Base-by-base conservation (phyloP, 2,113 vertebrate species). In the Lontra canadensis region DNA sequence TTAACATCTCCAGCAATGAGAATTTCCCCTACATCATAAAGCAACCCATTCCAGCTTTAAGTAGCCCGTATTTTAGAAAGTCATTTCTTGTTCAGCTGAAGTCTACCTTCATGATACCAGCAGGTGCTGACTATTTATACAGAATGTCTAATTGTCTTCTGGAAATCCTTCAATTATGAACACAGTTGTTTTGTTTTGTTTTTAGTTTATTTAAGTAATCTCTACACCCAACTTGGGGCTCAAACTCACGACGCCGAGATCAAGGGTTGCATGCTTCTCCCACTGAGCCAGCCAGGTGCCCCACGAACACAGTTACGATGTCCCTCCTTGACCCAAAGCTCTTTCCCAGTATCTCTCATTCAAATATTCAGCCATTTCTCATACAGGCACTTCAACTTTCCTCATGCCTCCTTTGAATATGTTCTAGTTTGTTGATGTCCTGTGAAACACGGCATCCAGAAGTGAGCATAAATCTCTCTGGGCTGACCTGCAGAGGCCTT, bases 301-400 rank as follows among this genome's bases (percentile, higher is more conserved):
- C 71, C 71, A 84, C 57, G 17, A 79, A 79, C 59, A 44, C 42
- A 93, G 63, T 49, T 55, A 82, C 12, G 34, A 57, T 87, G 8
- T 71, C 52, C 67, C 52, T 94, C 52, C 86, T 82, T 90, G 52
- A 83, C 44, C 61, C 55, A 96, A 93, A 89, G 52, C 52, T 81
- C 78, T 82, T 79, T 87, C 42, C 52, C 44, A 59, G n/a, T 71
- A 17, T 65, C 36, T 94, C 87, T 81, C n/a, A 73, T 74, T 80
- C 23, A 7, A 67, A 67, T 34, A 88, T 79, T 90, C 71, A 91
- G 69, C 63, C 63, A 91, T 97, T 87, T 88, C 78, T 61, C 31
- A 39, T 39, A 74, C 6, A 81, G 47, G n/a, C 44, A 84, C 39
- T 95, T 97, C n/a, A 80, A 80, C n/a, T 91, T 96, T 91, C 82